Conservation (phyloP, 2,113 vertebrate genomes). For the Rhizomys pruinosus region DNA sequence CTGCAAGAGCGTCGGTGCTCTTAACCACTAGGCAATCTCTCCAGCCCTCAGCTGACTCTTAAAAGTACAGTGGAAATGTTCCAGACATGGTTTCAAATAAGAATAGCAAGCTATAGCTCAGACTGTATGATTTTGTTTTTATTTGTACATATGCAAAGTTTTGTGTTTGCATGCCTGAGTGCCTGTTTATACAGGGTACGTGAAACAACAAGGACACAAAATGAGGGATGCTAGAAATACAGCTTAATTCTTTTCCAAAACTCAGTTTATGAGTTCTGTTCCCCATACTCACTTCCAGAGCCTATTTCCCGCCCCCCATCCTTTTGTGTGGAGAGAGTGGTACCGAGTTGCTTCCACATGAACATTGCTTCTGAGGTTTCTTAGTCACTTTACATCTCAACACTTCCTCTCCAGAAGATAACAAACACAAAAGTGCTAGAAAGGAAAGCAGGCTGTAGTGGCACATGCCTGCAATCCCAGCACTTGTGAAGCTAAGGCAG, state of each 20-base stretch:
- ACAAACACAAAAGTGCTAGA: too few species aligned
- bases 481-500: too few species aligned
- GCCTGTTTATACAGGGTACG: background rate
- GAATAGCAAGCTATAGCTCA: background rate
- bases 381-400: background rate
- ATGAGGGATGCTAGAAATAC: background rate
- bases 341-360: too few species aligned
- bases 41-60: background rate
- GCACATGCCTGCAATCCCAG: too few species aligned
- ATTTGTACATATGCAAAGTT: background rate
- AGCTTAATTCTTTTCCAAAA: conserved; percentile 2
- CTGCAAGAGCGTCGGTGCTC: too few species aligned
- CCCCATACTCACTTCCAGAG: background rate
- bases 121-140: background rate
- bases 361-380: background rate
- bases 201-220: background rate
- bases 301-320: background rate
- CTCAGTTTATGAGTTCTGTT: background rate
- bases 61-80: background rate
- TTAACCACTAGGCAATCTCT: too few species aligned
- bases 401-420: too few species aligned
- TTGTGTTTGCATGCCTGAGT: background rate
- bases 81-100: background rate
- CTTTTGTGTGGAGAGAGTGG: background rate
- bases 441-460: too few species aligned